Percentiles rank a stretch among this genome's conserved stretches.
Evolutionary conservation across 2,888 invertebrate species (phyloP).

Genomic region (Diabrotica balteata): DNA sequence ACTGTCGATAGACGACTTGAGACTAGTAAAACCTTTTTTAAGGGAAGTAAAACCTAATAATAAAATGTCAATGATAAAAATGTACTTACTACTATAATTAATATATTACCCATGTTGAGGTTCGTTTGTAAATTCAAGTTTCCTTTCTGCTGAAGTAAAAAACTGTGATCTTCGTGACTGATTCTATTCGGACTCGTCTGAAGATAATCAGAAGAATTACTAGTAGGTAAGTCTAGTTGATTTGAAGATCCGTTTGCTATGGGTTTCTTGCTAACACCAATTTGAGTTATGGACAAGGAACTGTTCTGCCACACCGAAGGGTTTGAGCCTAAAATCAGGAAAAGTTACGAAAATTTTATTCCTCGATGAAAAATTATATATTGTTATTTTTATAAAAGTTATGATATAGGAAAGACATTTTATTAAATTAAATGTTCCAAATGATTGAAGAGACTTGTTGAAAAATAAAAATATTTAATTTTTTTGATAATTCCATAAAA

Average conservation of each 20-base stretch:
- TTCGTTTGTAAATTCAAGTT: slow-evolving; percentile 57
- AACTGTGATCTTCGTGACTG: slow-evolving; percentile 27
- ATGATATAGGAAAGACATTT: too few relatives aligned
- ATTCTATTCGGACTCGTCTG: slow-evolving; percentile 31
- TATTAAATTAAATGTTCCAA: too few relatives aligned
- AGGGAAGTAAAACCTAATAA: slow-evolving; percentile 73
- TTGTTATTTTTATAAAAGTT: too few relatives aligned
- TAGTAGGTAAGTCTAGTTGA: slow-evolving; percentile 37
- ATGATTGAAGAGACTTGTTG: too few relatives aligned
- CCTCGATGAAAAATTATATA: too few relatives aligned
- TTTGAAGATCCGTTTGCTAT: slow-evolving; percentile 43
- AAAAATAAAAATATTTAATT: too few relatives aligned
- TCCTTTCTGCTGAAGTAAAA: slow-evolving; percentile 30
- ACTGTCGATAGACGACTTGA: slow-evolving; percentile 85
- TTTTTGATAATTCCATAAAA: too few relatives aligned
- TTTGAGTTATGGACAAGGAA: slow-evolving; percentile 45
- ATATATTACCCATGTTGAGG: slow-evolving; percentile 60
- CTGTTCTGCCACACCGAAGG: slow-evolving; percentile 53
- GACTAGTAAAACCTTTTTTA: slow-evolving; percentile 83
- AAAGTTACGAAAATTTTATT: background rate
- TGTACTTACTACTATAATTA: background rate
- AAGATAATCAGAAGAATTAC: slow-evolving; percentile 43
- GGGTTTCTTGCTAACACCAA: slow-evolving; percentile 35
- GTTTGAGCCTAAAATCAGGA: slow-evolving; percentile 46
- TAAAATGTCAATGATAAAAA: slow-evolving; percentile 7